Percentiles rank a stretch among this genome's conserved stretches.
These are phyloP conservation scores for Xenus cinereus DNA, from an alignment of 2,113 vertebrate species.

Conservation along the genomic window DNA sequence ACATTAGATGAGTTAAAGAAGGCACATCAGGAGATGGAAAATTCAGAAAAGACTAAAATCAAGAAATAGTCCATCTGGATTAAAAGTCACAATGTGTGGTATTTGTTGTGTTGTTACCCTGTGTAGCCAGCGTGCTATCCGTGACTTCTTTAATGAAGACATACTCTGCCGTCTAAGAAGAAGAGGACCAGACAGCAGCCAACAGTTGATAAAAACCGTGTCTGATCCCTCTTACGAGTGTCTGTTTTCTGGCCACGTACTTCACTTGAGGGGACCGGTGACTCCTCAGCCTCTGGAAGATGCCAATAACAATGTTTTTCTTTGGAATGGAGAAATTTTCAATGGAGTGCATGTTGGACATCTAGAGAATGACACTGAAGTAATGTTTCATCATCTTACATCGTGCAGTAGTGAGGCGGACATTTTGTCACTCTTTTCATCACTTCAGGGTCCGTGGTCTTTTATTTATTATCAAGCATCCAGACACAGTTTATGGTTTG, in stretches of 20 bases:
- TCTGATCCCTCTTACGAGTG: slow-evolving; percentile 69
- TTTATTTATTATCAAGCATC: slow-evolving; percentile 89
- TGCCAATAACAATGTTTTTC: slow-evolving; percentile 77
- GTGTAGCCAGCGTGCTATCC: neutral
- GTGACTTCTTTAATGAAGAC: slow-evolving; percentile 19
- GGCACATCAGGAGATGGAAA: slow-evolving; percentile 84
- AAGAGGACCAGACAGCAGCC: slow-evolving; percentile 82
- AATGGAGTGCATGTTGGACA: slow-evolving; percentile 76
- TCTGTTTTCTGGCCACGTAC: slow-evolving; percentile 90
- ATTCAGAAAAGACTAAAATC: slow-evolving; percentile 64
- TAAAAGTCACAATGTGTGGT: slow-evolving; percentile 84
- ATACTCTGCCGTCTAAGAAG: slow-evolving; percentile 72
- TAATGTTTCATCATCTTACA: slow-evolving; percentile 78
- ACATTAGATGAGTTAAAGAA: slow-evolving; percentile 86
- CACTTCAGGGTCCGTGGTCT: slow-evolving; percentile 87
- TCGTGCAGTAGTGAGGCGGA: slow-evolving; percentile 73
- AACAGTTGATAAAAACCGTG: slow-evolving; percentile 62
- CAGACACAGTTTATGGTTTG: slow-evolving; percentile 88
- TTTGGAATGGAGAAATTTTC: slow-evolving; percentile 97
- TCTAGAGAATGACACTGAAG: slow-evolving; percentile 84
- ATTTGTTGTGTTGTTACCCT: slow-evolving; percentile 86
- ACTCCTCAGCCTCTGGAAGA: slow-evolving; percentile 88
- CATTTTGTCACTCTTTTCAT: slow-evolving; percentile 79
- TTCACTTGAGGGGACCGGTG: slow-evolving; percentile 85
- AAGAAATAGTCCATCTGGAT: slow-evolving; percentile 52